These are phyloP conservation scores for Mimumesa dahlbomi DNA, from an alignment of 2,888 invertebrate species.

Conservation along the genomic window DNA sequence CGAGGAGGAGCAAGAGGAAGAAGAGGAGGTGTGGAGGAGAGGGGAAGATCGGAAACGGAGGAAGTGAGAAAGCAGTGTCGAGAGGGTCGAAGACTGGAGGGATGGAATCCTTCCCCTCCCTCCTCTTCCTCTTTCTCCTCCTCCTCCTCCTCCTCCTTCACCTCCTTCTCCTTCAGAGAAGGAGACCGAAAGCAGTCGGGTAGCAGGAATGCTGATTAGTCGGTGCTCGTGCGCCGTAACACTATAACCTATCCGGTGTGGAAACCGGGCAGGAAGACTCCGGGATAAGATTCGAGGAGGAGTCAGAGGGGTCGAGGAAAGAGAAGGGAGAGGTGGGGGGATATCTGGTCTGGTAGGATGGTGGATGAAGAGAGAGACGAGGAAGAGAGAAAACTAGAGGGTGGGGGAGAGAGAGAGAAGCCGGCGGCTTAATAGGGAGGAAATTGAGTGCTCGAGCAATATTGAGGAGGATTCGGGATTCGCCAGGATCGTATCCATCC, in stretches of 20 bases:
- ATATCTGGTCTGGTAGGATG: conserved; percentile 38
- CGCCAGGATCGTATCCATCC: conserved; percentile 76
- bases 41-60: conserved; percentile 20
- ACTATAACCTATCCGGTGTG: conserved; percentile 77
- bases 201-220: conserved; percentile 79
- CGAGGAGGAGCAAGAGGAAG: conserved; percentile 13
- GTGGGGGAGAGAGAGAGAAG: conserved; percentile 70
- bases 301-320: conserved; percentile 45
- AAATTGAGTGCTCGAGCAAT: conserved; percentile 81
- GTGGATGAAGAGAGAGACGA: conserved; percentile 36
- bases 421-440: conserved; percentile 80
- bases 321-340: conserved; percentile 55
- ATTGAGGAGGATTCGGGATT: conserved; percentile 80
- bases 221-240: conserved; percentile 78
- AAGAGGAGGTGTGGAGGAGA: conserved; percentile 26
- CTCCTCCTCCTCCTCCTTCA: too few relatives aligned
- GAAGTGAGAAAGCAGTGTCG: conserved; percentile 21
- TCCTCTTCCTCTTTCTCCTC: too few relatives aligned
- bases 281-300: conserved; percentile 70
- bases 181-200: conserved; percentile 51
- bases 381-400: background rate
- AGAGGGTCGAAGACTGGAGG: conserved; percentile 12
- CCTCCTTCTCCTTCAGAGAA: too few relatives aligned
- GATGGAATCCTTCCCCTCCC: too few relatives aligned
- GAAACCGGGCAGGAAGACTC: conserved; percentile 72